Base-by-base conservation (phyloP, 2,888 invertebrate species). In the Melitaea athalia region DNA sequence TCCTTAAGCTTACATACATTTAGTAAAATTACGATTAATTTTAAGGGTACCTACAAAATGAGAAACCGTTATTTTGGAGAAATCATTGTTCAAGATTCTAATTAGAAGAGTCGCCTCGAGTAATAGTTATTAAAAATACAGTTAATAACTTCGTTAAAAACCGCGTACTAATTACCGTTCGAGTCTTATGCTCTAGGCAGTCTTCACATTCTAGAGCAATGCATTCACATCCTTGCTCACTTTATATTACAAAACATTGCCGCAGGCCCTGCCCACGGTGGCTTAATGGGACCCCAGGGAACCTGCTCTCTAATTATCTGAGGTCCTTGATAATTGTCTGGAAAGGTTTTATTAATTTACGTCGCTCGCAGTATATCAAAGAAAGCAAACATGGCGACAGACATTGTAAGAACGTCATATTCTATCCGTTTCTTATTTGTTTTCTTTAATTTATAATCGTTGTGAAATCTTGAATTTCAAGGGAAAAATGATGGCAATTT, bases 51-150 rank as follows among this genome's bases (percentile, higher is more conserved):
- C 61, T 62, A 59, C 57, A 60, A 62, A n/a, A 85, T 82, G 85
- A 80, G 77, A 81, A 81, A 86, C 89, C 88, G 91, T 88, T 91
- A 89, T 78, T 63, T 55, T 65, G 55, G 62, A 68, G 59, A 70
- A 65, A 63, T 66, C 64, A 66, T 70, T 68, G 68, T 70, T 66
- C 72, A 31, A 85, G 78, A 84, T 85, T 86, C 77, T 85, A 85
- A 88, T 87, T 85, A 85, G 82, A 75, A 76, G 74, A 78, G 75
- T 75, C 77, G 81, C 82, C 81, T 82, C 79, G 79, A 84, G 81
- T 76, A 78, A 78, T 77, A 78, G 72, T 73, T 72, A 79, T 78
- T 80, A 75, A 74, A 72, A 80, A 79, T 76, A 76, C 77, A 73
- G 78, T 77, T 78, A 82, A 83, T 82, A 82, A 82, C 76, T 78